Evolutionary conservation across 2,888 invertebrate species (phyloP).

Genomic region (Diaphora mendica): DNA sequence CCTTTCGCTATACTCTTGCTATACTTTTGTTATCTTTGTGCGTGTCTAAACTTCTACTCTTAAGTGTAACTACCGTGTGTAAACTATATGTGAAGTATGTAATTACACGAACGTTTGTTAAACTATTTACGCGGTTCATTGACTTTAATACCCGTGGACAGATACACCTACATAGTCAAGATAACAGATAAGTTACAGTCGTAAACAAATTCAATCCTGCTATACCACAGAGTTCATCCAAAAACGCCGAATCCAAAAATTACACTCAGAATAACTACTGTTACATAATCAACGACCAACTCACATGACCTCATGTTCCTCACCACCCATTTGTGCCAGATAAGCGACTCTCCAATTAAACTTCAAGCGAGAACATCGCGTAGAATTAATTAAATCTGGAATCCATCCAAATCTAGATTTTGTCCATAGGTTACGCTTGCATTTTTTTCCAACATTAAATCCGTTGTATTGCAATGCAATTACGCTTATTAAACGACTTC

Average conservation of each 20-base stretch:
- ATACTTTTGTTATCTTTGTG: too few relatives aligned
- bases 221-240: not conserved
- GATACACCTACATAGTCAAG: too few relatives aligned
- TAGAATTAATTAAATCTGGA: conserved; percentile 58
- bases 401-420: conserved; percentile 45
- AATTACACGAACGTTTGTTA: too few relatives aligned
- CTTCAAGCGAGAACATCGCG: conserved; percentile 34
- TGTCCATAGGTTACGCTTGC: conserved; percentile 28
- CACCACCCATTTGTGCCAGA: conserved; percentile 24
- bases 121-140: too few relatives aligned
- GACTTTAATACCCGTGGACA: too few relatives aligned
- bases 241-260: not conserved
- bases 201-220: not conserved
- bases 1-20: too few relatives aligned
- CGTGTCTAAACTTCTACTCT: too few relatives aligned
- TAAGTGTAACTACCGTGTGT: too few relatives aligned
- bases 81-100: too few relatives aligned
- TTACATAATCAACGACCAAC: not conserved
- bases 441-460: not conserved
- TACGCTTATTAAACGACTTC: too few relatives aligned
- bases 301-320: conserved; percentile 11
- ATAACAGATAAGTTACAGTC: too few relatives aligned
- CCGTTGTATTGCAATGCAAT: not conserved
- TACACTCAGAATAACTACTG: not conserved
- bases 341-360: conserved; percentile 44